Conservation (phyloP, 1,140 invertebrate species). For the Radopholus similis region DNA sequence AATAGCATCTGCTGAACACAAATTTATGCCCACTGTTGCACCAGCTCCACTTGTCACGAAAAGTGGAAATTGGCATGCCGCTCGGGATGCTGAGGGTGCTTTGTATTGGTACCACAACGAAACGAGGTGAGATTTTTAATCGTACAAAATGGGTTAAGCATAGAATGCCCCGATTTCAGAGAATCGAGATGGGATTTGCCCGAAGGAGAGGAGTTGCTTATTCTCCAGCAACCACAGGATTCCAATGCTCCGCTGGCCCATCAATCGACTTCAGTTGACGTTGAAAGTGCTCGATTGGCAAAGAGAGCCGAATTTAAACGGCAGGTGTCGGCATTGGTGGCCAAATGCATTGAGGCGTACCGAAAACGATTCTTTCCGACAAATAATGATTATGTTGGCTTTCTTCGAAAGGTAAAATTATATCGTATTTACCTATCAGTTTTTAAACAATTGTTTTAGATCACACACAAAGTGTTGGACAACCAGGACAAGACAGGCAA, state of each 20-base stretch:
- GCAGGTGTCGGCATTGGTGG: constrained; percentile 16
- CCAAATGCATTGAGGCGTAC: constrained; percentile 17
- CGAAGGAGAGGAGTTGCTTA: constrained; percentile 9
- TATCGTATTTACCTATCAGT: neutral
- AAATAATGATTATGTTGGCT: neutral
- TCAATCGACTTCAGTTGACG: neutral
- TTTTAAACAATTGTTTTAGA: constrained; percentile 6
- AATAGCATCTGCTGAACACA: too few relatives aligned
- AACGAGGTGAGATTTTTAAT: constrained; percentile 1
- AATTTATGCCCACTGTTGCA: neutral
- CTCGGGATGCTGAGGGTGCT: constrained; percentile 8
- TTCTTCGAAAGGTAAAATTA: constrained; percentile 9
- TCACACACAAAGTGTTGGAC: constrained; percentile 22
- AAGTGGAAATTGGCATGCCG: constrained; percentile 8
- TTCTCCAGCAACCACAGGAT: neutral
- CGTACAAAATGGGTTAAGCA: neutral
- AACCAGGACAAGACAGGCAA: constrained; percentile 7
- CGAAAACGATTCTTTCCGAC: constrained; percentile 14
- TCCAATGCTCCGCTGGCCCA: neutral
- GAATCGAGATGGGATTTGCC: constrained; percentile 13
- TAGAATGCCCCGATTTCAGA: neutral
- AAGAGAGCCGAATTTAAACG: constrained; percentile 13
- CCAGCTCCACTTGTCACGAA: neutral
- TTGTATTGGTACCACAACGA: constrained; percentile 13
- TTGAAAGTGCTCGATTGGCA: too few relatives aligned